A percentile compares a stretch with the other conserved stretches of the same genome.
Conservation (phyloP, 53 echinoderm and acorn worm genomes). For the Pentamera pediparva region DNA sequence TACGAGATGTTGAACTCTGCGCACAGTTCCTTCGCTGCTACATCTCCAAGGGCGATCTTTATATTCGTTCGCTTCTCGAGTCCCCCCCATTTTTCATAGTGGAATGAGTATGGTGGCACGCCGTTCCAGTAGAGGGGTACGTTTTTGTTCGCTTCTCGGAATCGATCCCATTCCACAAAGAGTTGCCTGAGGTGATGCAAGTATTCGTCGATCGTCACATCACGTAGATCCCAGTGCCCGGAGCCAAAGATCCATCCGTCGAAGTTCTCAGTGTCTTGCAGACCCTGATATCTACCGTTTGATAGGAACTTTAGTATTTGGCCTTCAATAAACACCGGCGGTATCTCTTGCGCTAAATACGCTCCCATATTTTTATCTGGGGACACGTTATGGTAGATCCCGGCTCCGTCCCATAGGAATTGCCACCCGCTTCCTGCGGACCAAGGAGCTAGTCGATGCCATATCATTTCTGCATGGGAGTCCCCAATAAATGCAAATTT, state of each 20-base stretch:
- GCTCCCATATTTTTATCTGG: background rate
- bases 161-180: background rate
- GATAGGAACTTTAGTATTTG: background rate
- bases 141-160: background rate
- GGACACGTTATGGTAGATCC: background rate
- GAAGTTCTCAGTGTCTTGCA: background rate
- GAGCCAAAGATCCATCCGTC: slow-evolving; percentile 11
- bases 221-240: slow-evolving; percentile 22
- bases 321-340: background rate
- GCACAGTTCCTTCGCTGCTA: background rate
- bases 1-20: background rate
- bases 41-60: slow-evolving; percentile 6
- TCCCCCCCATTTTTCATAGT: background rate
- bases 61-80: slow-evolving; percentile 6
- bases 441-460: background rate
- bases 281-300: background rate
- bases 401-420: background rate
- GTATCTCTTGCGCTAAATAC: background rate
- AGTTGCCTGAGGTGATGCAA: background rate
- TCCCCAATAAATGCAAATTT: background rate
- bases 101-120: slow-evolving; percentile 1
- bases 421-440: background rate
- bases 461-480: background rate
- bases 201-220: background rate
- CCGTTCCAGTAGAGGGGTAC: slow-evolving; percentile 9